A percentile compares a stretch with the other conserved stretches of the same genome.
Conservation (phyloP, 1,140 invertebrate genomes). For the Orius insidiosus region DNA sequence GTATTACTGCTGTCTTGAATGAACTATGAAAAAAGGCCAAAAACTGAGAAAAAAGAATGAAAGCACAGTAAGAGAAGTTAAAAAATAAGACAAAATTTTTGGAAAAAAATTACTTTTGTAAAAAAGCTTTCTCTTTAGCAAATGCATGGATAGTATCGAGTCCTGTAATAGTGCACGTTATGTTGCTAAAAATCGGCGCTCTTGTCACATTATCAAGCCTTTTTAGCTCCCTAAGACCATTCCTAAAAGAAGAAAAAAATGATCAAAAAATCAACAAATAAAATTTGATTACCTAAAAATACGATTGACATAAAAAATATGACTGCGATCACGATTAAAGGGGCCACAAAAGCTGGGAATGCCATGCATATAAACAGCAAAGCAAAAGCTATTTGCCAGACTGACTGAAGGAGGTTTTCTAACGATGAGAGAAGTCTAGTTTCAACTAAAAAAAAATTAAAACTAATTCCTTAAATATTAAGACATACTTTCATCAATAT, state of each 20-base stretch:
- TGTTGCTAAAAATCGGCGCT: conserved; percentile 45
- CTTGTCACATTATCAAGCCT: conserved; percentile 39
- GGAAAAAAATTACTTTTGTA: conserved; percentile 31
- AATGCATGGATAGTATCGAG: conserved; percentile 46
- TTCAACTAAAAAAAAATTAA: conserved; percentile 40
- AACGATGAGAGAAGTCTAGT: conserved; percentile 37
- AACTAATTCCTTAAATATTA: conserved; percentile 5
- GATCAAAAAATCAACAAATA: background rate
- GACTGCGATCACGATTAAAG: conserved; percentile 31
- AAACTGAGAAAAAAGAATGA: too few species aligned
- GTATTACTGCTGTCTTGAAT: too few species aligned
- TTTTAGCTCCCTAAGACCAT: conserved; percentile 40
- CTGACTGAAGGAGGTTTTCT: conserved; percentile 42
- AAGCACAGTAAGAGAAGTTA: too few species aligned
- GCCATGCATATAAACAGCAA: conserved; percentile 40
- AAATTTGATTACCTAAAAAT: conserved; percentile 30
- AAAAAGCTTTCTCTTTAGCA: conserved; percentile 33
- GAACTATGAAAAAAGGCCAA: too few species aligned
- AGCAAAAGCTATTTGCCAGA: conserved; percentile 31
- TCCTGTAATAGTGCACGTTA: conserved; percentile 44
- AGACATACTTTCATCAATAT: conserved; percentile 41
- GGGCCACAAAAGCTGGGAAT: conserved; percentile 42
- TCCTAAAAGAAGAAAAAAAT: conserved; percentile 24
- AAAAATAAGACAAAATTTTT: too few species aligned
- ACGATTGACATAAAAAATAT: conserved; percentile 37